phyloP scores from a whole-genome alignment of 2,797 vertebrate genomes.

The Sciurus vulgaris region DNA sequence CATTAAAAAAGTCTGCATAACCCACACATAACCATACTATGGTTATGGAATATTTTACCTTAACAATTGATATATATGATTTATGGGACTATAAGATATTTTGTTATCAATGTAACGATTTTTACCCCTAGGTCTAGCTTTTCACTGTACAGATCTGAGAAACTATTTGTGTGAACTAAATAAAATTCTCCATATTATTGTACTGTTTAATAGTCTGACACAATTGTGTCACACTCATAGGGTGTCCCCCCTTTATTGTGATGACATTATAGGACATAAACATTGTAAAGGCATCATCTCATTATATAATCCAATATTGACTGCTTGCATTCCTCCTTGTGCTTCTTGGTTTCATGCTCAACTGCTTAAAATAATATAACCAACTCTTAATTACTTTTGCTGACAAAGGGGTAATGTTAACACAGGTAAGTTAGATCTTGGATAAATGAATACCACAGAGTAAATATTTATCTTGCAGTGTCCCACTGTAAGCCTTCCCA shows the following conservation, averaged over 20 bases:
- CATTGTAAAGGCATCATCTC: constrained; percentile 80
- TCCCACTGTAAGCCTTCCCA: neutral
- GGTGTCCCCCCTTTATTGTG: constrained; percentile 13
- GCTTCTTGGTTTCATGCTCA: constrained; percentile 72
- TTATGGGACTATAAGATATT: constrained; percentile 49
- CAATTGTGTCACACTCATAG: constrained; percentile 32
- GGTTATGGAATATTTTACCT: constrained; percentile 75
- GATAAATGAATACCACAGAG: neutral
- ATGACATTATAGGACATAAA: constrained; percentile 71
- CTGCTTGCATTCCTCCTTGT: constrained; percentile 71
- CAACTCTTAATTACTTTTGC: constrained; percentile 44
- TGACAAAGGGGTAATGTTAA: constrained; percentile 31
- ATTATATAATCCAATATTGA: constrained; percentile 59
- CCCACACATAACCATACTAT: too few relatives aligned
- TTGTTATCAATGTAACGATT: constrained; percentile 60
- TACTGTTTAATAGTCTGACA: constrained; percentile 66
- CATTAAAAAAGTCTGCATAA: constrained; percentile 77
- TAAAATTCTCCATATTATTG: constrained; percentile 74
- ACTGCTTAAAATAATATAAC: constrained; percentile 58
- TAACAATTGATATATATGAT: constrained; percentile 49
- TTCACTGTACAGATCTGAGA: constrained; percentile 71
- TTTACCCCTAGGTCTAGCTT: constrained; percentile 53
- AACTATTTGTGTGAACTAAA: constrained; percentile 79
- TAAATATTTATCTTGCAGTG: constrained; percentile 30
- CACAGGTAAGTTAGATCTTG: constrained; percentile 71